Evolutionary conservation across 2,113 vertebrate genomes (phyloP).

Genomic region (Brachypteracias leptosomus): DNA sequence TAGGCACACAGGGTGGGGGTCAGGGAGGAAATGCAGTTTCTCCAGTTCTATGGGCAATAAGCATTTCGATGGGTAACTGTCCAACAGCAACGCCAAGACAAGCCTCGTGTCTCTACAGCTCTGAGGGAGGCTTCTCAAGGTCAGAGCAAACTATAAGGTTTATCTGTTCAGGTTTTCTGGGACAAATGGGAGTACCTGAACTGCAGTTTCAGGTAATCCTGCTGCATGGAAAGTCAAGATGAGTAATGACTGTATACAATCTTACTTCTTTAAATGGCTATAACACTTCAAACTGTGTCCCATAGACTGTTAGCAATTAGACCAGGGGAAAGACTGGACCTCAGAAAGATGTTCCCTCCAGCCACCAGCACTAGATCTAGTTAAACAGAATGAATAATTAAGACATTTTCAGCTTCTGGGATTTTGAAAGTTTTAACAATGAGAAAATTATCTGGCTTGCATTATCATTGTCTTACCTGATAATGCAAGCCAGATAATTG

Average conservation of each 20-base stretch:
- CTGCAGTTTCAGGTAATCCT: not conserved
- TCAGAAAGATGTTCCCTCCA: not conserved
- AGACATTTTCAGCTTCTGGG: not conserved
- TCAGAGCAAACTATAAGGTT: not conserved
- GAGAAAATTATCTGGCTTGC: not conserved
- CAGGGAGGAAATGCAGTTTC: not conserved
- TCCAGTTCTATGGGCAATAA: not conserved
- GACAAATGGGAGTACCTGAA: not conserved
- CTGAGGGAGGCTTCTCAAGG: not conserved
- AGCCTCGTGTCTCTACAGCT: not conserved
- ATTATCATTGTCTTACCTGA: not conserved
- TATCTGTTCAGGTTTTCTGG: not conserved
- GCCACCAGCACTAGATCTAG: not conserved
- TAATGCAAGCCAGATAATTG: too few species aligned
- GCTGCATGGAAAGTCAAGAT: not conserved
- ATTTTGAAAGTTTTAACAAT: slow-evolving; percentile 1
- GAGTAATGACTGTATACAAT: not conserved
- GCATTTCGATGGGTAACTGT: not conserved
- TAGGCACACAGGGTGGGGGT: not conserved
- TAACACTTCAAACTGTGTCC: not conserved
- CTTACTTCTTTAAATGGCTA: not conserved
- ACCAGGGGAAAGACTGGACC: not conserved
- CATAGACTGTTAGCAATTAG: not conserved
- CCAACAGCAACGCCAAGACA: not conserved
- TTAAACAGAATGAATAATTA: not conserved